Evolutionary conservation across 2,888 invertebrate species (phyloP), one percentile per base, ranked within the genome.

Genomic region (Leucophenga montana): DNA sequence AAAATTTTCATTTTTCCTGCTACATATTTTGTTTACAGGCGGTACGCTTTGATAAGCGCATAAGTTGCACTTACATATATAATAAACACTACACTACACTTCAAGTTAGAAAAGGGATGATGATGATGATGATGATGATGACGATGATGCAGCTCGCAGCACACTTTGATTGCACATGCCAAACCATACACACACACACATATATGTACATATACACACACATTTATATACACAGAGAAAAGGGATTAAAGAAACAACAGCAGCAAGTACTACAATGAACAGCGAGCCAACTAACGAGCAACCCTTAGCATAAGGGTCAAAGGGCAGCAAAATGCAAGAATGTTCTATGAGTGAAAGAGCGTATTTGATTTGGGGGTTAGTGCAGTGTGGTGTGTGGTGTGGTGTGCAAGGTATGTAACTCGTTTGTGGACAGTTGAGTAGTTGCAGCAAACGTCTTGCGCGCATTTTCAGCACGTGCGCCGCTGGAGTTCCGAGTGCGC

Each of bases 11-110:
- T 53, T 53, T 53, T 3, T 2, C 11, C 1, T 33, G 46, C 31
- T 50, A 8, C n/a, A n/a, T n/a, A n/a, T n/a, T n/a, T 53, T 31
- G 33, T 66, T 53, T 48, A 6, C 27, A 50, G 66, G 50, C 53
- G 22, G 27, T 53, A 53, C 14, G 18, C 56, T 54, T 66, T 50
- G 66, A 50, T 22, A 66, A 50, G 16, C 53, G n/a, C 48, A 33
- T 53, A 22, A 48, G 33, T 22, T 33, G 71, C 73, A 72, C 75
- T 73, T 67, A 71, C 9, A 48, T 27, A 71, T 62, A 70, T 46
- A 33, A 33, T 33, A 33, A 33, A 33, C 33, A 33, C 4, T 33
- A 33, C 33, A 33, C 33, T 33, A 33, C 33, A 33, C 33, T 33
- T 39, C 39, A 39, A 39, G 11, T 11, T 11, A 39, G 3, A 22